These are phyloP conservation scores for Catocala nupta DNA, from an alignment of 2,888 invertebrate species.

Conservation along the genomic window DNA sequence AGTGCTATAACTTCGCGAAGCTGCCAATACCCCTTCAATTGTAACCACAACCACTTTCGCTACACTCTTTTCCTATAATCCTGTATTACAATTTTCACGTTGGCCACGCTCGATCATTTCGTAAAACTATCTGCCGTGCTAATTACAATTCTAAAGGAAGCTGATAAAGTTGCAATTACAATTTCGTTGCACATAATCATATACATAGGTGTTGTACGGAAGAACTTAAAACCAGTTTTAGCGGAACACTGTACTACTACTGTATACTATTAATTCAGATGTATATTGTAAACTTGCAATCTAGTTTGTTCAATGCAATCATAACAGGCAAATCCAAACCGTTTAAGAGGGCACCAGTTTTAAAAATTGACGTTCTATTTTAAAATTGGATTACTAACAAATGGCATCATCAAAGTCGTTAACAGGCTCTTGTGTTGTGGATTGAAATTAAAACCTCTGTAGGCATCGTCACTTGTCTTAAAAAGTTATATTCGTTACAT, in stretches of 20 bases:
- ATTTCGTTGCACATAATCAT: constrained; percentile 6
- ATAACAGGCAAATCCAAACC: too few relatives aligned
- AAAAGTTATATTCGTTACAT: too few relatives aligned
- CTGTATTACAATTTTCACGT: constrained; percentile 31
- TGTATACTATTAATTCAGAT: constrained; percentile 47
- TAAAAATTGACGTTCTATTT: too few relatives aligned
- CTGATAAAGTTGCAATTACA: constrained; percentile 53
- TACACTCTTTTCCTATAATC: constrained; percentile 19
- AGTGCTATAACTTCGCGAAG: constrained; percentile 15
- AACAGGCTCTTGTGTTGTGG: too few relatives aligned
- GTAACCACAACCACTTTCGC: constrained; percentile 30
- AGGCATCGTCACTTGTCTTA: too few relatives aligned
- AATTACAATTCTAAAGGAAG: constrained; percentile 37
- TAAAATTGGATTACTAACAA: too few relatives aligned
- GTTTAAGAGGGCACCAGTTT: too few relatives aligned
- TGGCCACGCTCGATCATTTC: constrained; percentile 29
- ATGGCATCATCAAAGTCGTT: too few relatives aligned
- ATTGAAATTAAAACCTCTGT: too few relatives aligned
- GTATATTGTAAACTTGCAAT: constrained; percentile 38
- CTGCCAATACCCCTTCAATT: constrained; percentile 8
- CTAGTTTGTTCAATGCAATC: constrained; percentile 1
- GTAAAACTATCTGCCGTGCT: constrained; percentile 15
- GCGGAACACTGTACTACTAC: constrained; percentile 54
- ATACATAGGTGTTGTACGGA: constrained; percentile 21
- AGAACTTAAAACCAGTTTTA: constrained; percentile 53